Evolutionary conservation across 2,888 invertebrate genomes (phyloP).

Genomic region (Hirtodrosophila duncani): DNA sequence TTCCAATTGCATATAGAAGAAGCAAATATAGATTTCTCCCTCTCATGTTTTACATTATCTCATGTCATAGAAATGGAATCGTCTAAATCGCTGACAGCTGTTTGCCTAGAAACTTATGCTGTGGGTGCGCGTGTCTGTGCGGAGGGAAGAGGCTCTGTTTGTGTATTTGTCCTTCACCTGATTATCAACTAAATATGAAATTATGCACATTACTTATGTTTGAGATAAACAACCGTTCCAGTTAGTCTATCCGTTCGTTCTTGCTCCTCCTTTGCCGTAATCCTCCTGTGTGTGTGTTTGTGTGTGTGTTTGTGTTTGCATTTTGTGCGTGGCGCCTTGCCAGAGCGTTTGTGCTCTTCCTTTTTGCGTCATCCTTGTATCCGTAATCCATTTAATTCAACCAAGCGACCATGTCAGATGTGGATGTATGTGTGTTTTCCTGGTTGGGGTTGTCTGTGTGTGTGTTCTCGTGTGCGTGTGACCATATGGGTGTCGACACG

Average conservation of each 20-base stretch:
- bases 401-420: slow-evolving; percentile 49
- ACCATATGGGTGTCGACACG: slow-evolving; percentile 3
- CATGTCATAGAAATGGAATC: no score
- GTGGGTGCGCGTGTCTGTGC: no score
- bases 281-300: slow-evolving; percentile 26
- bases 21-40: no score
- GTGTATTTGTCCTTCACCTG: slow-evolving; percentile 52
- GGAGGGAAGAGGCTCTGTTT: no score
- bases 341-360: background rate
- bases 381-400: slow-evolving; percentile 68
- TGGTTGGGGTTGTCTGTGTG: slow-evolving; percentile 8
- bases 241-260: slow-evolving; percentile 5
- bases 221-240: slow-evolving; percentile 22
- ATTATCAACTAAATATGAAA: slow-evolving; percentile 51
- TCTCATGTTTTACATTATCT: no score
- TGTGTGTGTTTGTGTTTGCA: slow-evolving; percentile 17
- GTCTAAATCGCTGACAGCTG: no score
- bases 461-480: slow-evolving; percentile 15
- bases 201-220: slow-evolving; percentile 58
- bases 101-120: no score
- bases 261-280: slow-evolving; percentile 6
- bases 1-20: no score
- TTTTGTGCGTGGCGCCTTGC: slow-evolving; percentile 10
- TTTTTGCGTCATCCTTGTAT: slow-evolving; percentile 26
- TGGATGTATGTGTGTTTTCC: slow-evolving; percentile 18